A percentile compares a stretch with the other conserved stretches of the same genome.
These are phyloP conservation scores for Lumbricus terrestris DNA, from an alignment of 2,888 invertebrate genomes.

Conservation along the genomic window DNA sequence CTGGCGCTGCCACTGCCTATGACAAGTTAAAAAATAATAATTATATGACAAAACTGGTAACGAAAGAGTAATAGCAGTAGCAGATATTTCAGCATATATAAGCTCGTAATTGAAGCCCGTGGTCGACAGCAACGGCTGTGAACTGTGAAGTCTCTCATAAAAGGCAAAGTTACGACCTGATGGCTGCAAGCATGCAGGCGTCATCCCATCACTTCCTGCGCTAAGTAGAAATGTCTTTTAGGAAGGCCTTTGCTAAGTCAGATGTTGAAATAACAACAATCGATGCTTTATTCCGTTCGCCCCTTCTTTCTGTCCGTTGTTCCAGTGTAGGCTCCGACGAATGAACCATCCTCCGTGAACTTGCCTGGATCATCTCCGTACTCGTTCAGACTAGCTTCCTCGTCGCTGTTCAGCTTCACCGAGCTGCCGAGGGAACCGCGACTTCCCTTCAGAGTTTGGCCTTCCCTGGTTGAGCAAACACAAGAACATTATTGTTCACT, in stretches of 20 bases:
- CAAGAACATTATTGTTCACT: not conserved
- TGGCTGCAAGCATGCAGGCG: not conserved
- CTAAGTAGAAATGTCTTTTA: not conserved
- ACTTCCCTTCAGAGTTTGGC: constrained; percentile 48
- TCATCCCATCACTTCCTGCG: not conserved
- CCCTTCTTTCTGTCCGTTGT: constrained; percentile 19
- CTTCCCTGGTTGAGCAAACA: constrained; percentile 14
- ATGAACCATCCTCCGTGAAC: constrained; percentile 83
- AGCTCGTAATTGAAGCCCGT: not conserved
- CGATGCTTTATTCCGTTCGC: not conserved
- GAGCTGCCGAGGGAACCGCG: constrained; percentile 61
- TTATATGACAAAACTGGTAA: not conserved
- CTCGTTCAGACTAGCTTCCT: constrained; percentile 96
- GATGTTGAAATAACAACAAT: not conserved
- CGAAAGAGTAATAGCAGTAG: not conserved
- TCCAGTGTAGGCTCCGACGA: constrained; percentile 22
- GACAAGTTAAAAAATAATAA: not conserved
- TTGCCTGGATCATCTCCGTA: constrained; percentile 87
- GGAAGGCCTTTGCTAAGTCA: constrained; percentile 3
- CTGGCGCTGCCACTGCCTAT: too few species aligned
- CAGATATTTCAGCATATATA: not conserved
- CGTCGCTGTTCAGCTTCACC: constrained; percentile 65
- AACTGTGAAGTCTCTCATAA: not conserved
- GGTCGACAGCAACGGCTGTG: not conserved
- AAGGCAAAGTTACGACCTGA: not conserved